These are phyloP conservation scores for Xylophagus ater DNA, from an alignment of 2,888 invertebrate species.

Conservation along the genomic window DNA sequence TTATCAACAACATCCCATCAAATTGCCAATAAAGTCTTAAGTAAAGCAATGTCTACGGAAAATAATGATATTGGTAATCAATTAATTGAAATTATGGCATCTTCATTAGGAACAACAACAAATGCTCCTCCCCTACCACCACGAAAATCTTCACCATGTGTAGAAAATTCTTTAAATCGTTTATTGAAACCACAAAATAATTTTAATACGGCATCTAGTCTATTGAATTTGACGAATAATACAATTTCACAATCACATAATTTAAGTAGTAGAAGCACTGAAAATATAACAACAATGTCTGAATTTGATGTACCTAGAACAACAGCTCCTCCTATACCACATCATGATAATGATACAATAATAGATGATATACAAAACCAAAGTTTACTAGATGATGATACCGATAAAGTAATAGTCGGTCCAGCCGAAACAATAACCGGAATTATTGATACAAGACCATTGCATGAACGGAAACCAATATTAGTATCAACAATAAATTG, in stretches of 20 bases:
- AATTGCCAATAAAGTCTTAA: conserved; percentile 16
- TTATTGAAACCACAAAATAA: conserved; percentile 17
- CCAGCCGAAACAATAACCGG: conserved; percentile 64
- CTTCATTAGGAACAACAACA: conserved; percentile 1
- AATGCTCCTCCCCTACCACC: conserved; percentile 47
- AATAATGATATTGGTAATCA: conserved; percentile 20
- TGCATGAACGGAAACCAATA: conserved; percentile 33
- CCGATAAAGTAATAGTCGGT: conserved; percentile 46
- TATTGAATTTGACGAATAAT: conserved; percentile 29
- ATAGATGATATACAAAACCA: conserved; percentile 33
- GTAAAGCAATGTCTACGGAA: conserved; percentile 24
- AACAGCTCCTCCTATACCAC: conserved; percentile 38
- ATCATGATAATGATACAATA: conserved; percentile 32
- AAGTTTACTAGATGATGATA: conserved; percentile 24
- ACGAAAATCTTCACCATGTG: conserved; percentile 42
- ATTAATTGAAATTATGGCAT: background rate
- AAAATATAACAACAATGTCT: conserved; percentile 27
- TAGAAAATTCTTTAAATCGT: conserved; percentile 29
- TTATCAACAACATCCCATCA: conserved; percentile 19
- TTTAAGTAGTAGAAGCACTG: conserved; percentile 28
- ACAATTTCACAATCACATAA: conserved; percentile 14
- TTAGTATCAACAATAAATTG: conserved; percentile 15
- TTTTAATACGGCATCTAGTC: conserved; percentile 23
- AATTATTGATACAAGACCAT: conserved; percentile 50
- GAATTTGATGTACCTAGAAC: conserved; percentile 29